These are phyloP conservation scores for Ivindomyrus marchei DNA, from an alignment of 2,113 vertebrate species.

Conservation along the genomic window DNA sequence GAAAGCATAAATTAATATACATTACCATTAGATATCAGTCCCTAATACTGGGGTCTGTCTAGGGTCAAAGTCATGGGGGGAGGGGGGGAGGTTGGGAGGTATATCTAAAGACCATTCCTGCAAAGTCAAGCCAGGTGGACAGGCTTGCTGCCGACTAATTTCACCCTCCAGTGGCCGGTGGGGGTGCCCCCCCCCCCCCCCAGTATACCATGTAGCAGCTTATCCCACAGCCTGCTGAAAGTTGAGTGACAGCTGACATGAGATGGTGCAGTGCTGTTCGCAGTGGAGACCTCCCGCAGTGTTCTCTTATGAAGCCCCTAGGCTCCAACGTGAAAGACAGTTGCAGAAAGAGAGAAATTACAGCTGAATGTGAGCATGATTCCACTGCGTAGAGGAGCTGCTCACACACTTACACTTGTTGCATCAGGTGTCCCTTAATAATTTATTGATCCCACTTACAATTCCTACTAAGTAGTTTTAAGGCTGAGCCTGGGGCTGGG, in stretches of 20 bases:
- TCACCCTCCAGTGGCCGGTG: slow-evolving; percentile 49
- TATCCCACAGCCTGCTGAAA: slow-evolving; percentile 30
- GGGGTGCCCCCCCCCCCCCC: too few species aligned
- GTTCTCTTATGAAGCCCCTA: background rate
- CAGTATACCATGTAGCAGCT: slow-evolving; percentile 29
- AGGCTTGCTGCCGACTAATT: slow-evolving; percentile 40
- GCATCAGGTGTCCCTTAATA: background rate
- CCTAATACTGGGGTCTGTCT: background rate
- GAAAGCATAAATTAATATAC: background rate
- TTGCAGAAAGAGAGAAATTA: background rate
- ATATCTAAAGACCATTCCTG: background rate
- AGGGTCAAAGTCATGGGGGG: background rate
- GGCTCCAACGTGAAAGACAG: background rate
- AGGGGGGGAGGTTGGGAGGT: background rate
- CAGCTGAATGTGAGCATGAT: background rate
- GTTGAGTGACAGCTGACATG: slow-evolving; percentile 8
- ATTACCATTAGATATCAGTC: background rate
- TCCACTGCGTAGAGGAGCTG: background rate
- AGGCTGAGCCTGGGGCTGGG: background rate
- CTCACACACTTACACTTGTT: background rate
- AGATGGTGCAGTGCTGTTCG: background rate
- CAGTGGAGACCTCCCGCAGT: background rate
- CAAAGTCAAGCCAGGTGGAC: slow-evolving; percentile 33
- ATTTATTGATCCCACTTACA: background rate
- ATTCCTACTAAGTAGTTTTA: slow-evolving; percentile 12